Conservation (phyloP, 2,113 vertebrate species). For the Rana temporaria region DNA sequence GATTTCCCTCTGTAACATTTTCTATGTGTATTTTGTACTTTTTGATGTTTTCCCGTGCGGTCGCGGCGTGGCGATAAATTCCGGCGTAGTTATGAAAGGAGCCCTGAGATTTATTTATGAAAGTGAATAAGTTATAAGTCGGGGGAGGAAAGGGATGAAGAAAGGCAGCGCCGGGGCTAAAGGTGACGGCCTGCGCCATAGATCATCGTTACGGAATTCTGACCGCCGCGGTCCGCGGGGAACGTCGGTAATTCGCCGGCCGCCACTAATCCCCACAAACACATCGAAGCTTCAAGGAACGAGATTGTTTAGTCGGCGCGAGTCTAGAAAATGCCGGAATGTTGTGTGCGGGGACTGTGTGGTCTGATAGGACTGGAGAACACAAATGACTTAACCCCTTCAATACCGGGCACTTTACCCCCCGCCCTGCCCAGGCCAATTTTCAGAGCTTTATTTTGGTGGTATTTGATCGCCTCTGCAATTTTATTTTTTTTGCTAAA, state of each 20-base stretch:
- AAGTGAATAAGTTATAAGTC: slow-evolving; percentile 39
- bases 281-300: neutral
- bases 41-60: neutral
- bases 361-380: too few relatives aligned
- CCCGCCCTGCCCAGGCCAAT: too few relatives aligned
- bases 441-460: too few relatives aligned
- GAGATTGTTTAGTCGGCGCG: neutral
- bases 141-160: neutral
- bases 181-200: slow-evolving; percentile 2
- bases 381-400: too few relatives aligned
- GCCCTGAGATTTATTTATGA: slow-evolving; percentile 25
- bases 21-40: neutral
- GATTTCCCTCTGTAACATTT: too few relatives aligned
- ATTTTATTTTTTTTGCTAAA: too few relatives aligned
- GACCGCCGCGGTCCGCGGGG: neutral
- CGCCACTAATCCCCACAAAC: neutral
- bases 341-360: neutral
- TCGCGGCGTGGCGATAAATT: neutral
- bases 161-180: neutral
- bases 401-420: too few relatives aligned
- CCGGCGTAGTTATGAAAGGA: neutral
- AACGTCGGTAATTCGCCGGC: slow-evolving; percentile 20
- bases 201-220: slow-evolving; percentile 17
- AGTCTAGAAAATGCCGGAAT: neutral
- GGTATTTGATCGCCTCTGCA: too few relatives aligned